phyloP scores from a whole-genome alignment of 2,888 invertebrate genomes.

The Amblyteles armatorius region DNA sequence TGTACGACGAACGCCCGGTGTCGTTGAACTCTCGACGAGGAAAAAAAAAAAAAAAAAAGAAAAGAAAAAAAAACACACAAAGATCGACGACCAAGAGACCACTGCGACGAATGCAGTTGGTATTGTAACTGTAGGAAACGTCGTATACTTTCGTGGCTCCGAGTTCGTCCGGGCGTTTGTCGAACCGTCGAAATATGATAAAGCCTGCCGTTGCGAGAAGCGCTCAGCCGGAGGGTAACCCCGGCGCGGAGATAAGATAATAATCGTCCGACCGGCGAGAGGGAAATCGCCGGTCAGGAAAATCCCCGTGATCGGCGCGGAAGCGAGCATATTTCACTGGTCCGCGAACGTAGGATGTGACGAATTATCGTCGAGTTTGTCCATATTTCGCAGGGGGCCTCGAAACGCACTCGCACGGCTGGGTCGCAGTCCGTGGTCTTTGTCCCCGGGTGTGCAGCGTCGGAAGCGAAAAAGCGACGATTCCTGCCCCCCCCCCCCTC shows the following conservation, averaged over 20 bases:
- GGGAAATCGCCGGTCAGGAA: slow-evolving; percentile 22
- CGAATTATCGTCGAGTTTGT: slow-evolving; percentile 2
- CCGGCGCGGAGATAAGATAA: slow-evolving; percentile 27
- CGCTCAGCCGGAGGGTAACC: not conserved
- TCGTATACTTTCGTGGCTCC: not conserved
- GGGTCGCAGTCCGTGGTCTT: not conserved
- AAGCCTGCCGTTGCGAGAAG: not conserved
- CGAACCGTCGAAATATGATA: slow-evolving; percentile 10
- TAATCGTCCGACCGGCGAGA: slow-evolving; percentile 1
- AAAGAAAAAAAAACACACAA: slow-evolving; percentile 26
- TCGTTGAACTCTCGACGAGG: slow-evolving; percentile 56
- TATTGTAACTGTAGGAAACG: slow-evolving; percentile 6
- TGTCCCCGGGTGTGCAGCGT: not conserved
- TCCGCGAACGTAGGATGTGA: not conserved
- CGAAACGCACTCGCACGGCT: not conserved
- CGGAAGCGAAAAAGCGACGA: slow-evolving; percentile 49
- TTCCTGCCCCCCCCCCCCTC: slow-evolving; percentile 69
- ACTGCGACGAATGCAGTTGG: slow-evolving; percentile 27
- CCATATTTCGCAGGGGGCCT: not conserved
- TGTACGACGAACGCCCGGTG: slow-evolving; percentile 47
- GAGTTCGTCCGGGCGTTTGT: not conserved
- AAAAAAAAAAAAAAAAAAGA: slow-evolving; percentile 29
- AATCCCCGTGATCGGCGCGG: not conserved
- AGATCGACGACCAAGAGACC: slow-evolving; percentile 29
- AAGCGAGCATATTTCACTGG: not conserved